A percentile compares a stretch with the other conserved stretches of the same genome.
phyloP scores from a whole-genome alignment of 2,797 vertebrate species.

The Stomatorhinus walkeri region DNA sequence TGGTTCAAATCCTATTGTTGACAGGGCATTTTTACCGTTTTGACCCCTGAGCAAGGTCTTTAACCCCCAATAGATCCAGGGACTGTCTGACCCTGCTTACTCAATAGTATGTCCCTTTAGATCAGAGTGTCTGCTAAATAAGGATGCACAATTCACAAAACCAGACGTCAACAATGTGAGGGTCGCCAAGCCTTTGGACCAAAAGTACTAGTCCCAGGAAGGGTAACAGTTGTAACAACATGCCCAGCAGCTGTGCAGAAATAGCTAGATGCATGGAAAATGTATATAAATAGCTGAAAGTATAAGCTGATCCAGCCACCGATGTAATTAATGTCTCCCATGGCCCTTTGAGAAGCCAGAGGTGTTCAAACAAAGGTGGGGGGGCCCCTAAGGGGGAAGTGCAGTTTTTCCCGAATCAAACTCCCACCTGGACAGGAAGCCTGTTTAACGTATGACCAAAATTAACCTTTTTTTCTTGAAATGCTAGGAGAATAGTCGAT shows the following conservation, averaged over 20 bases:
- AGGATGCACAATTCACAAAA: not conserved
- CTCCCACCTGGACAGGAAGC: not conserved
- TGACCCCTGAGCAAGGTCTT: not conserved
- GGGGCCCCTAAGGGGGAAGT: not conserved
- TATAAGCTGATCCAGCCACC: not conserved
- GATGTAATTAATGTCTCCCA: not conserved
- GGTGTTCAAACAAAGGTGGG: not conserved
- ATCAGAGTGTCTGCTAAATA: not conserved
- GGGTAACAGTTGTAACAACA: not conserved
- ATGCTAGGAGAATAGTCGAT: not conserved
- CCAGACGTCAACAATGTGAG: not conserved
- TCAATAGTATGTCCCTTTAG: not conserved
- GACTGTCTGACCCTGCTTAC: not conserved
- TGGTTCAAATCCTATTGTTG: not conserved
- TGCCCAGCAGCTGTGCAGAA: not conserved
- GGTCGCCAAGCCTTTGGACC: not conserved
- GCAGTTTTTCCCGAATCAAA: not conserved
- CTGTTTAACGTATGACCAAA: not conserved
- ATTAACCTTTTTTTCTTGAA: not conserved
- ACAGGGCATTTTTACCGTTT: not conserved
- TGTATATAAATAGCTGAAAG: not conserved
- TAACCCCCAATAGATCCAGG: not conserved
- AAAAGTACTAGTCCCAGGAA: not conserved
- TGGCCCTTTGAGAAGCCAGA: not conserved
- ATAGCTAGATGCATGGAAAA: not conserved